phyloP scores from a whole-genome alignment of 2,888 invertebrate genomes.

The Lamellibrachia satsuma region DNA sequence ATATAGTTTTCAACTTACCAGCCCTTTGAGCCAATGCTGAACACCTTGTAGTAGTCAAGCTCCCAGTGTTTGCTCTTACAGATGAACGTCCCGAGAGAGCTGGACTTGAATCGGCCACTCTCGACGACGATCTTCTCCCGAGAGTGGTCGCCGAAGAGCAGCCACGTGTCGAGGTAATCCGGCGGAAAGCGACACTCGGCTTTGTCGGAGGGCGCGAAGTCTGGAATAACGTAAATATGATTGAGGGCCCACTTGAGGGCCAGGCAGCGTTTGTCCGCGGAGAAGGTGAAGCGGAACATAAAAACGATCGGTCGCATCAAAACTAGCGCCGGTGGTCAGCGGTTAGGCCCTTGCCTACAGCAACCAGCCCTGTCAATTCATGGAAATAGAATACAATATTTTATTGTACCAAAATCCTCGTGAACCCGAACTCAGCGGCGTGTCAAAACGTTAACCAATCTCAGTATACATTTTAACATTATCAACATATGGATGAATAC shows the following conservation, averaged over 20 bases:
- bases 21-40: constrained; percentile 37
- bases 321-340: no score
- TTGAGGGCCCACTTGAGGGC: not conserved
- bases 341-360: no score
- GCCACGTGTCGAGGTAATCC: constrained; percentile 35
- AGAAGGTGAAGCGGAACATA: no score
- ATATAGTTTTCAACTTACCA: constrained; percentile 32
- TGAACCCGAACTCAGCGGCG: no score
- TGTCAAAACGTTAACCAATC: no score
- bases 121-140: constrained; percentile 28
- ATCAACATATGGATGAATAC: no score
- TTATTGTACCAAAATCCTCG: no score
- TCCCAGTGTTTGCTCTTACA: constrained; percentile 45
- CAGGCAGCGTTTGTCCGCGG: not conserved
- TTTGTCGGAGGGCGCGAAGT: constrained; percentile 32
- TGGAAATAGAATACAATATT: no score
- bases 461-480: no score
- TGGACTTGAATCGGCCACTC: constrained; percentile 30
- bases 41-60: constrained; percentile 38
- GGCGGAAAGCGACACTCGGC: constrained; percentile 34
- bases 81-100: constrained; percentile 32
- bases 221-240: not conserved
- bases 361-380: no score
- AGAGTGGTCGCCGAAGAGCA: constrained; percentile 24
- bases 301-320: not conserved